phyloP scores from a whole-genome alignment of 2,113 vertebrate species.

The Takifugu bimaculatus region DNA sequence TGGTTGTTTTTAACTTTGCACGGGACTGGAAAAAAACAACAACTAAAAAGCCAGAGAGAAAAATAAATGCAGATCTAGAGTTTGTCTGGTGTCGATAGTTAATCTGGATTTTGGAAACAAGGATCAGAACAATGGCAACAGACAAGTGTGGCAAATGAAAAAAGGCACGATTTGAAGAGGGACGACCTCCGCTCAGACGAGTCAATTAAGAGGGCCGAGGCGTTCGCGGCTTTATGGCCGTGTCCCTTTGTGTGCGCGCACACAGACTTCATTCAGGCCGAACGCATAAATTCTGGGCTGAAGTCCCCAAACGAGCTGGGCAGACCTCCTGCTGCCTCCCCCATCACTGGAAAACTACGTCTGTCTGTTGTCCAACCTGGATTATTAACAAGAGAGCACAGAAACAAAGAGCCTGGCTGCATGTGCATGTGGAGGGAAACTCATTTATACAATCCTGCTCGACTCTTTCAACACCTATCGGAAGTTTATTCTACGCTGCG shows the following conservation, averaged over 20 bases:
- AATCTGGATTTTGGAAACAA: too few species aligned
- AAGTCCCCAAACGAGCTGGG: constrained; percentile 48
- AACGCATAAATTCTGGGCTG: constrained; percentile 47
- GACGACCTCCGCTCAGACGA: constrained; percentile 22
- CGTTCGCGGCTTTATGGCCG: constrained; percentile 37
- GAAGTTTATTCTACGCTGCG: constrained; percentile 37
- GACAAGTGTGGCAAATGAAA: background rate
- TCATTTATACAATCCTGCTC: constrained; percentile 23
- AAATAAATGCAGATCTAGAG: background rate
- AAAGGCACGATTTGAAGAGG: background rate
- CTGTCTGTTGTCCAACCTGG: constrained; percentile 19
- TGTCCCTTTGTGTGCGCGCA: constrained; percentile 44
- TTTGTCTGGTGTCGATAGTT: background rate
- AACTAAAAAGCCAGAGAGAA: background rate
- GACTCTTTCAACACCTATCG: constrained; percentile 47
- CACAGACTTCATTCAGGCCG: constrained; percentile 52
- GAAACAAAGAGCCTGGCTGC: background rate
- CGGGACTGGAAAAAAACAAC: too few species aligned
- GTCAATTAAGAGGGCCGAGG: constrained; percentile 34
- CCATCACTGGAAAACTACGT: too few species aligned
- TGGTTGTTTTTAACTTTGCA: too few species aligned
- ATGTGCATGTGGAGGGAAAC: constrained; percentile 18
- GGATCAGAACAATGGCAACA: background rate
- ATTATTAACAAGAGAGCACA: constrained; percentile 25
- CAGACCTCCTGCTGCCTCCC: constrained; percentile 25